Base-by-base conservation (phyloP, 1,140 invertebrate species). In the Stegodyphus mimosarum region DNA sequence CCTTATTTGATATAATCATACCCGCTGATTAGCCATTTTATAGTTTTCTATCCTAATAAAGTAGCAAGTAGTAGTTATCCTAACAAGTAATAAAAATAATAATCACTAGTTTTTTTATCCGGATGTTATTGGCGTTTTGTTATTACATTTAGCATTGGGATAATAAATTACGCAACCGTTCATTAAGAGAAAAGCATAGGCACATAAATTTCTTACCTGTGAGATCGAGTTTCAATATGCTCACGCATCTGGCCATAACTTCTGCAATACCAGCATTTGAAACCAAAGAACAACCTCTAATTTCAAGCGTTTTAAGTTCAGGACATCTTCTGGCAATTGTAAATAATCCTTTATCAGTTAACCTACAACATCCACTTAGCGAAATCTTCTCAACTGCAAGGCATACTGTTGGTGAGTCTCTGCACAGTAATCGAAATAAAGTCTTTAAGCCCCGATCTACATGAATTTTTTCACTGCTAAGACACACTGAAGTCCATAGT, bases 311-410 rank as follows among this genome's bases (percentile, higher is more conserved):
- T 6, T 93, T 93, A 51, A 95, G 90, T 88, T 95, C 94, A 0
- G 94, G 94, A 90, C 95, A 95, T 50, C 94, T 90, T 83, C 93
- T 92, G 0, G 94, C 93, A 60, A 95, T 90, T 9, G 94, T 89
- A 73, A 92, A 91, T 63, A 96, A 91, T 5, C 95, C 94, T 87
- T 93, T 94, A 89, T 96, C 94, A 1, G 95, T 93, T n/a, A 96
- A 92, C 85, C 92, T 92, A 52, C 94, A 93, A 84, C 95, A 95
- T 77, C 95, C 94, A 67, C 93, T 93, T 5, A 95, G 90, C 87
- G 94, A 92, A 48, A 95, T 93, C 78, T 92, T 91, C 88, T 93
- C 93, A 63, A 93, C 92, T 87, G 88, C 92, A 86, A 90, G 90
- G 90, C 88, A 93, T 71, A 91, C 89, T 7, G 88, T 88, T 17